Base-by-base conservation (phyloP, 2,113 vertebrate species). In the Pimephales promelas region DNA sequence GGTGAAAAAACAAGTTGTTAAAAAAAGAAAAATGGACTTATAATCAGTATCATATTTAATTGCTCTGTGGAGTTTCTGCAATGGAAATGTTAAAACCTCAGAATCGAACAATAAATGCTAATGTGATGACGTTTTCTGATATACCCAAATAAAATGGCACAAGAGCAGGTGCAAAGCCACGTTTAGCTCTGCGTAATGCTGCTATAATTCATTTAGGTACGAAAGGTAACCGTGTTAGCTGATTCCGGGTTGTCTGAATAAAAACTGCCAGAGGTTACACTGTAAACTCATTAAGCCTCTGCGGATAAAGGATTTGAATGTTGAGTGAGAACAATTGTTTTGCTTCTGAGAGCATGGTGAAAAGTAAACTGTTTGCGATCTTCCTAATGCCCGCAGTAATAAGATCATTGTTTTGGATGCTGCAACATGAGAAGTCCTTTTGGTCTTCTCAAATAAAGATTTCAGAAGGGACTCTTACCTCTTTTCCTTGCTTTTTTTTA, bases 151-250 rank as follows among this genome's bases (percentile, higher is more conserved):
- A 31, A 76, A 83, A 57, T 81, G 83, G 71, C 72, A 54, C 40
- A 47, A 36, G 24, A 73, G 77, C 89, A 91, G 91, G 86, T 92
- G 88, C 81, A 86, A 28, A 10, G 83, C 85, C 82, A 78, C 84
- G 82, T 84, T 87, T 74, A 84, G 74, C 70, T 56, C n/a, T 57
- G 47, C 64, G 79, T 90, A 87, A 76, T 79, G 85, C 84, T 88
- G 62, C 85, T 73, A 36, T 84, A 79, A 82, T 86, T 47, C 40
- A 52, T 88, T 84, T 66, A 64, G 70, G 82, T 13, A 84, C 31
- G 83, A 83, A 84, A 84, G 43, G 36, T 84, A 57, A 85, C 88
- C n/a, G 47, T 56, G 83, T 87, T 73, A 87, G 0, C 71, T 76
- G 47, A 71, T 66, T 81, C 40, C 76, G 31, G 28, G 57, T 81